A percentile compares a stretch with the other conserved stretches of the same genome.
These are phyloP conservation scores for Anarhynchus alexandrinus DNA, from an alignment of 2,113 vertebrate species.

Conservation along the genomic window DNA sequence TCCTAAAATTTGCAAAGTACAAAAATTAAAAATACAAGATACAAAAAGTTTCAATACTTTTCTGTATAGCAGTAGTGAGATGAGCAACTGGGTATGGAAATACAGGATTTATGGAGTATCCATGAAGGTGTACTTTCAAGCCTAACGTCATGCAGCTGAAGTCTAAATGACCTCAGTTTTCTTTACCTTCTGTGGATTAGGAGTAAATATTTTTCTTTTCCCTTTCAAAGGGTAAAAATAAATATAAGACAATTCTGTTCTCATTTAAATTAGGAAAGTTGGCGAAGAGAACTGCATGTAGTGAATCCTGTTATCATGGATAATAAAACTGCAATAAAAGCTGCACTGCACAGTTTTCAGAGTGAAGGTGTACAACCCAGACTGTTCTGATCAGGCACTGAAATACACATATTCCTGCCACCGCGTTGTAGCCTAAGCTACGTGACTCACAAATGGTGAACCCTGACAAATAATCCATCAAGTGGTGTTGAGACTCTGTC, in stretches of 20 bases:
- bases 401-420: background rate
- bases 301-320: background rate
- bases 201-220: slow-evolving; percentile 25
- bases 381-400: background rate
- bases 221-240: background rate
- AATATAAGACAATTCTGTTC: background rate
- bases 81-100: background rate
- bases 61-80: background rate
- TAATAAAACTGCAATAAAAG: background rate
- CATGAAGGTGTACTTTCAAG: background rate
- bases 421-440: background rate
- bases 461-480: background rate
- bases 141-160: background rate
- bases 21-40: background rate
- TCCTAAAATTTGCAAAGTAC: background rate
- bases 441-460: background rate
- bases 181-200: background rate
- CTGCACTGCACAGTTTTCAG: background rate
- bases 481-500: background rate
- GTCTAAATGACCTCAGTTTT: background rate
- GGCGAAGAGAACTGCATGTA: background rate
- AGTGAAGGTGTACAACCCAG: background rate
- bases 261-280: background rate
- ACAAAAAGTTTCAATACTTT: background rate
- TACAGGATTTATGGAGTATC: background rate